These are phyloP conservation scores for Thamnophis sirtalis DNA, from an alignment of 2,113 vertebrate genomes.

Conservation along the genomic window DNA sequence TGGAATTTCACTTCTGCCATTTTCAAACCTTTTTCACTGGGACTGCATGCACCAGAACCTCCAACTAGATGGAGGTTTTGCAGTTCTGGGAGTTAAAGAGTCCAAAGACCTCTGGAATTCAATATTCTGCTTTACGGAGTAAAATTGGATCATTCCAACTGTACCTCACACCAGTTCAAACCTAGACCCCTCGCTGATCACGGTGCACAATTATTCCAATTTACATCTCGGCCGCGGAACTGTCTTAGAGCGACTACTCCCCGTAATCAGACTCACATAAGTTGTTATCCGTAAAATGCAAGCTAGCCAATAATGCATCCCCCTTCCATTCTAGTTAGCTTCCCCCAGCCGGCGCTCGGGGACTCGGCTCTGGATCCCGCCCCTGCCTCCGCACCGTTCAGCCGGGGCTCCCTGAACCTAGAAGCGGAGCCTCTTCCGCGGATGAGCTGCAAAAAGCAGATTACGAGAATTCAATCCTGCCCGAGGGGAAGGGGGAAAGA, in stretches of 20 bases:
- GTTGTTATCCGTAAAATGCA: background rate
- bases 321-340: background rate
- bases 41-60: background rate
- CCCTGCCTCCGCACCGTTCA: background rate
- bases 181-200: background rate
- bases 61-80: background rate
- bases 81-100: background rate
- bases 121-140: background rate
- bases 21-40: background rate
- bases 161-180: background rate
- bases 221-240: background rate
- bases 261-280: background rate
- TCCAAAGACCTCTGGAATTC: background rate
- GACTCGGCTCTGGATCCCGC: background rate
- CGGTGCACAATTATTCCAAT: background rate
- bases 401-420: background rate
- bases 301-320: background rate
- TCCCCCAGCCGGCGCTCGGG: background rate
- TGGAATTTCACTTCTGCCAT: background rate
- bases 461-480: background rate
- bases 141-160: background rate
- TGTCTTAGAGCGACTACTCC: background rate
- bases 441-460: background rate
- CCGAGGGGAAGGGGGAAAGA: no score
- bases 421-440: background rate